Percentiles rank a stretch among this genome's conserved stretches.
These are phyloP conservation scores for Monarcha castaneiventris DNA, from an alignment of 2,113 vertebrate species.

Conservation along the genomic window DNA sequence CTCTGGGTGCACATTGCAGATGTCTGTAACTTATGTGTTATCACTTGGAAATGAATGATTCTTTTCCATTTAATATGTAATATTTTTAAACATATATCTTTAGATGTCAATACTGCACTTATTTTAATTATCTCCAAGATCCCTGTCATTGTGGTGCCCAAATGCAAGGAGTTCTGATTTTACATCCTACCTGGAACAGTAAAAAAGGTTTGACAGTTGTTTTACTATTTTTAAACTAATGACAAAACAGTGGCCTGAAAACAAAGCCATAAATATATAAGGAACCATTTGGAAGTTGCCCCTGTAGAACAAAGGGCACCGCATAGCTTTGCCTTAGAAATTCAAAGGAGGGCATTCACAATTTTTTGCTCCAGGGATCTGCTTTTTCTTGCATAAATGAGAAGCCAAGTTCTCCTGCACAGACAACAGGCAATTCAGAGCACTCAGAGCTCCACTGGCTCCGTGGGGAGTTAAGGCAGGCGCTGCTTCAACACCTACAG, in stretches of 20 bases:
- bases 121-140: not conserved
- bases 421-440: not conserved
- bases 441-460: not conserved
- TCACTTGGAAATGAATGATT: not conserved
- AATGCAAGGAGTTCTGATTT: not conserved
- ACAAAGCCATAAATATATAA: not conserved
- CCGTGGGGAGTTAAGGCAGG: not conserved
- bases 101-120: not conserved
- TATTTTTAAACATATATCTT: not conserved
- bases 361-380: not conserved
- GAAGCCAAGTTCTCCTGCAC: not conserved
- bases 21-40: not conserved
- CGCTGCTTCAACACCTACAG: not conserved
- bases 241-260: not conserved
- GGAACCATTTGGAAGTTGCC: not conserved
- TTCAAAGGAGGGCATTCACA: not conserved
- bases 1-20: not conserved
- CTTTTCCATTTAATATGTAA: not conserved
- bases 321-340: not conserved
- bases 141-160: not conserved
- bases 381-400: constrained; percentile 14
- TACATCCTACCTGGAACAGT: not conserved
- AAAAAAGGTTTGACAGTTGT: not conserved
- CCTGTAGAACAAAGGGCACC: not conserved
- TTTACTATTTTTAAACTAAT: not conserved